Base-by-base conservation (phyloP, 2,113 vertebrate genomes). In the Nyctibius bracteatus region DNA sequence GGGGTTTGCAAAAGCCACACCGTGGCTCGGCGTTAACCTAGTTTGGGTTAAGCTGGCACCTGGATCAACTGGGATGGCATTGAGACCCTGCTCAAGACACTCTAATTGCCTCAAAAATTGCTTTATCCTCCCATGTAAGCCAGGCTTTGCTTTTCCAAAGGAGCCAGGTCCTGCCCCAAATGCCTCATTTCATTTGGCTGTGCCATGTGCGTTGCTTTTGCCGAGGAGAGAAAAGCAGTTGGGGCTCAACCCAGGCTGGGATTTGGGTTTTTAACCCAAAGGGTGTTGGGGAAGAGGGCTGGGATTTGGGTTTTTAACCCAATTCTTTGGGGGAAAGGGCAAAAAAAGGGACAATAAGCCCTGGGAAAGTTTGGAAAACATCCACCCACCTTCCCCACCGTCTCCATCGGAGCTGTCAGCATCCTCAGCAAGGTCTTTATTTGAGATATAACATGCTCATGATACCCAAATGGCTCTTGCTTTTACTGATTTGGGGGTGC, bases 31-130 rank as follows among this genome's bases (percentile, higher is more conserved):
- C 2, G 20, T 5, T 37, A 35, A 37, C 44, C 39, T 1, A 3
- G 52, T 66, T 66, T 31, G 39, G 46, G 14, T 80, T 17, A 61
- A 72, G 49, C 78, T n/a, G 3, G 33, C 0, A 8, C 19, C 44
- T 2, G 12, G 44, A 52, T 66, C 54, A 52, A 72, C 39, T 0
- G 5, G 31, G 18, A 8, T 24, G 24, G 5, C 5, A 12, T 39
- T 37, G 58, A 54, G 41, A 3, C 46, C 47, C 46, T 0, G 8
- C 35, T 74, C 35, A 13, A 5, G 1, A 3, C 1, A 15, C 6
- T 79, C 18, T 24, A 31, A 59, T 72, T 47, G 25, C 57, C 31
- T 77, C 6, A 2, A 35, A 78, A 44, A 8, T 31, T 51, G 44
- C 16, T 55, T 49, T 62, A 51, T 39, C 39, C 54, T 61, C 14